phyloP scores from a whole-genome alignment of 92 coral and sea anemone species.

The Heteractis magnifica region DNA sequence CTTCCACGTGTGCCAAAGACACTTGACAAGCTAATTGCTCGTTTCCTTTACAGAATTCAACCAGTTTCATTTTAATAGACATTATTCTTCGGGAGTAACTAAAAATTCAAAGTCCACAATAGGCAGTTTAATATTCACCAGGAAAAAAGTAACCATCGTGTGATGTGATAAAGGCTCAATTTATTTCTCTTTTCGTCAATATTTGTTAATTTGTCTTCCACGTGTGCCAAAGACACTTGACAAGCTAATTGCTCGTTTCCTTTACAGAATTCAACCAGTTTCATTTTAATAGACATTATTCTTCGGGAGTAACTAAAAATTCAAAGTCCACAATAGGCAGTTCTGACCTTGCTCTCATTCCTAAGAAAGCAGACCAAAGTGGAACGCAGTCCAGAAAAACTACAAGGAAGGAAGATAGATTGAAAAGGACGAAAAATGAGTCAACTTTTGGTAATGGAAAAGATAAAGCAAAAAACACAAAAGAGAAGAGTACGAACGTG shows the following conservation, averaged over 20 bases:
- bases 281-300: background rate
- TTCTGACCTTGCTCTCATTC: background rate
- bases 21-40: background rate
- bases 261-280: background rate
- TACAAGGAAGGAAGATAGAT: background rate
- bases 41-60: background rate
- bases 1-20: background rate
- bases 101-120: background rate
- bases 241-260: background rate
- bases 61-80: background rate
- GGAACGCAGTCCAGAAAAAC: background rate
- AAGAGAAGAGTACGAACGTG: background rate
- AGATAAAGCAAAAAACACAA: background rate
- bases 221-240: background rate
- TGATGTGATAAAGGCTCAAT: no score
- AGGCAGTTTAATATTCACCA: no score
- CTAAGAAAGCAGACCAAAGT: background rate
- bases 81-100: background rate
- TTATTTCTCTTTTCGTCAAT: no score
- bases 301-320: background rate
- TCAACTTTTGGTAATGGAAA: background rate
- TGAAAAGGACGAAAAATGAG: background rate
- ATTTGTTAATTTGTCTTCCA: background rate
- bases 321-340: background rate
- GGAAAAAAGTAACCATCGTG: no score